These are phyloP conservation scores for Bubo scandiacus DNA, from an alignment of 2,113 vertebrate genomes.

Conservation along the genomic window DNA sequence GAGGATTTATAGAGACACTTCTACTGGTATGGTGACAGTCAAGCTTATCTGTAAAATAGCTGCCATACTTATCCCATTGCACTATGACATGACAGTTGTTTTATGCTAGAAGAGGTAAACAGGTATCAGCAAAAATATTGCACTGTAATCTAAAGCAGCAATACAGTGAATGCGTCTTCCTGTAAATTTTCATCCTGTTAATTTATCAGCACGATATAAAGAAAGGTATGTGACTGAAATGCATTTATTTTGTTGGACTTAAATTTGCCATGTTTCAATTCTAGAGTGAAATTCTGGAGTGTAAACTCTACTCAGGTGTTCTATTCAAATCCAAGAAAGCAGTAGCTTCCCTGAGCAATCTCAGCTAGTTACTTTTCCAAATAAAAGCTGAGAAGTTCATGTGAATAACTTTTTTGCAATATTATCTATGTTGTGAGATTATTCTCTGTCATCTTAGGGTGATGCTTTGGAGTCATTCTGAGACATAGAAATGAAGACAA, in stretches of 20 bases:
- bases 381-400: background rate
- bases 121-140: background rate
- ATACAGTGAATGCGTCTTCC: background rate
- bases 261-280: background rate
- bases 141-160: background rate
- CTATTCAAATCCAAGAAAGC: background rate
- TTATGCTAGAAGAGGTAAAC: background rate
- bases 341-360: background rate
- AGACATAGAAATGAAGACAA: background rate
- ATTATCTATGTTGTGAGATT: background rate
- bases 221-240: background rate
- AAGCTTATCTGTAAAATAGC: background rate
- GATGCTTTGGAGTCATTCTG: background rate
- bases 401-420: background rate
- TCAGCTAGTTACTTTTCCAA: background rate
- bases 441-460: background rate
- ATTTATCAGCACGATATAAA: background rate
- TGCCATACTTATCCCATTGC: background rate
- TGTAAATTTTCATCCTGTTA: background rate
- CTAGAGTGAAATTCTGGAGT: background rate
- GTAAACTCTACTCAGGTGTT: background rate
- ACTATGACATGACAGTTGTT: background rate
- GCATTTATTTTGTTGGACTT: background rate
- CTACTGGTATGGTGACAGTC: background rate
- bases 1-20: background rate